Evolutionary conservation across 2,888 invertebrate species (phyloP).

Genomic region (Tribolium freemani): DNA sequence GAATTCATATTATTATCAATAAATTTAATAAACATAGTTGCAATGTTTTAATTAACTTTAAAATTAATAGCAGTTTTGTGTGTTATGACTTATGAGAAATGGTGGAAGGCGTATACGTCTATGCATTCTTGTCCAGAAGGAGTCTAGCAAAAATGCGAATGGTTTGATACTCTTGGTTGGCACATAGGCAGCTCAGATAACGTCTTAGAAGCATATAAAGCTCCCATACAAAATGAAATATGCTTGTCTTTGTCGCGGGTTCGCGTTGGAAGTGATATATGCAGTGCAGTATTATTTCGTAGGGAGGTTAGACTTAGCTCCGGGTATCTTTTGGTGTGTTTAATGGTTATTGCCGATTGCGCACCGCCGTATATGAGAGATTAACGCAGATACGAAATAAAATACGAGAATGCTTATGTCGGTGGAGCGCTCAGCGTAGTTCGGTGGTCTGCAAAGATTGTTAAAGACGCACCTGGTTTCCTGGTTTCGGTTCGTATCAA

Average conservation of each 20-base stretch:
- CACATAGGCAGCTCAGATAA: conserved; percentile 65
- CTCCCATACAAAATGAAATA: conserved; percentile 66
- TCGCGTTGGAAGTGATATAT: conserved; percentile 60
- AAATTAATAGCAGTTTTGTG: too few relatives aligned
- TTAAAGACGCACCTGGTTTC: conserved; percentile 59
- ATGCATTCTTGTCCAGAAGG: background rate
- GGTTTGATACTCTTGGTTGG: conserved; percentile 33
- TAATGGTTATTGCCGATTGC: conserved; percentile 67
- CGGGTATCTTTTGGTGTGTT: conserved; percentile 64
- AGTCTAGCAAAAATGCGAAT: conserved; percentile 26
- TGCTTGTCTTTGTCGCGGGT: conserved; percentile 63
- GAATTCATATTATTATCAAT: too few relatives aligned
- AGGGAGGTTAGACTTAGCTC: conserved; percentile 62
- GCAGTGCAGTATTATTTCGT: conserved; percentile 61
- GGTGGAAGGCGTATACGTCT: background rate
- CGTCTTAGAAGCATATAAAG: conserved; percentile 62
- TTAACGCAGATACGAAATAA: conserved; percentile 64
- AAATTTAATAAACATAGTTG: too few relatives aligned
- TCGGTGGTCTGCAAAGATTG: conserved; percentile 29
- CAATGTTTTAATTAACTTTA: too few relatives aligned
- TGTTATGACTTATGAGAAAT: too few relatives aligned
- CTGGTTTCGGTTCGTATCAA: conserved; percentile 53
- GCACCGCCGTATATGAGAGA: conserved; percentile 62
- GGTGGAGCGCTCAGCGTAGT: conserved; percentile 39
- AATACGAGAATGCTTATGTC: conserved; percentile 61